Conservation (phyloP, 2,797 vertebrate genomes). For the Tapera naevia region DNA sequence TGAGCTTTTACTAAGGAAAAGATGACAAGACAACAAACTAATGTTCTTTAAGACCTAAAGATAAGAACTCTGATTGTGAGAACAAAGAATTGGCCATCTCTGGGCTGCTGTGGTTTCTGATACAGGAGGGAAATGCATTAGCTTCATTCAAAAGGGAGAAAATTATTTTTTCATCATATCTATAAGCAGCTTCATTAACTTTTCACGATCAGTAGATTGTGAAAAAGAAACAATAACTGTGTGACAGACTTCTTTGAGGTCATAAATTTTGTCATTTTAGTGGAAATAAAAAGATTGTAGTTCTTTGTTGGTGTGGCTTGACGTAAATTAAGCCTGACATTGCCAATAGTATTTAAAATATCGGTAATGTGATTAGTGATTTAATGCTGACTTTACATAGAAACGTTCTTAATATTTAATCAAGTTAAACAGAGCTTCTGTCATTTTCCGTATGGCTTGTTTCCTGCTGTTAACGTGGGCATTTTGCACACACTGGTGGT, state of each 20-base stretch:
- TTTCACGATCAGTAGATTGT: not conserved
- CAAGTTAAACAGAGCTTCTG: conserved; percentile 8
- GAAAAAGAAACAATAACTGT: not conserved
- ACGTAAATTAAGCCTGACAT: not conserved
- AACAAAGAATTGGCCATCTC: not conserved
- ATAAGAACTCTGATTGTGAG: not conserved
- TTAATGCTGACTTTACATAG: conserved; percentile 28
- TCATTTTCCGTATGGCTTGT: not conserved
- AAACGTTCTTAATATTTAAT: conserved; percentile 36
- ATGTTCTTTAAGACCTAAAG: not conserved
- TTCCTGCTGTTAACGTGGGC: not conserved
- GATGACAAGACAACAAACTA: not conserved
- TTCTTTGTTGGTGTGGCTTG: not conserved
- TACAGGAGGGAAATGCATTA: not conserved
- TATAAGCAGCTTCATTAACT: conserved; percentile 19
- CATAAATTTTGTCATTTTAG: not conserved
- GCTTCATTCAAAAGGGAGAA: not conserved
- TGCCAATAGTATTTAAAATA: conserved; percentile 20
- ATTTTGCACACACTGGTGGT: not conserved
- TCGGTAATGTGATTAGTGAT: conserved; percentile 7
- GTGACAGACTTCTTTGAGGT: not conserved
- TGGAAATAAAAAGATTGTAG: not conserved
- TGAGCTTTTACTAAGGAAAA: not conserved
- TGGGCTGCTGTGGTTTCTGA: not conserved
- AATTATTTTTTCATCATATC: not conserved